Evolutionary conservation across 2,113 vertebrate genomes (phyloP), one percentile per base, ranked within the genome.

Genomic region (Oncorhynchus tshawytscha): DNA sequence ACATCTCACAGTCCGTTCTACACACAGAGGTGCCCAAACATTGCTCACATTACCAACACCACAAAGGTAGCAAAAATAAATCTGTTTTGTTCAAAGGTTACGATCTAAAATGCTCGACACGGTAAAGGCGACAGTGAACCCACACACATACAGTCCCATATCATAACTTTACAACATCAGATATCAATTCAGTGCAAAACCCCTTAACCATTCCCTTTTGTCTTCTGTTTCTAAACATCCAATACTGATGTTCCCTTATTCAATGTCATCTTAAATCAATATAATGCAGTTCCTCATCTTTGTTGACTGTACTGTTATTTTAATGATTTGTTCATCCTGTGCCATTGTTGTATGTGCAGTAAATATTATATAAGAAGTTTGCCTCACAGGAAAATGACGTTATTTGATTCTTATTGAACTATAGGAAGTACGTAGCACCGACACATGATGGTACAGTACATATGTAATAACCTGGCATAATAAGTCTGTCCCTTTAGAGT

Each of bases 41-140:
- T 74, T 81, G 80, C 73, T 75, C 5, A 45, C n/a, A 24, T 39
- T 45, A 73, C 54, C 31, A 5, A 73, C 27, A 76, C 65, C 54
- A 74, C 39, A 39, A 79, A 64, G 9, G 48, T 54, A 75, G 20
- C 39, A 34, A 49, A 66, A 79, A 74, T 31, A 27, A 15, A 62
- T 62, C n/a, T 62, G 25, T 66, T 76, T 48, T 24, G 45, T 69
- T 39, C 27, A 29, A 4, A 67, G 25, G 15, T 39, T 70, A 49
- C 34, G 22, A 70, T 24, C 20, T 48, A 48, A 48, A 70, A 49
- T 24, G 15, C 68, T 48, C 22, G 1, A 25, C 39, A 25, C 11
- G 12, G 68, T 22, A 9, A 67, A 25, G 65, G 25, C 13, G 25
- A 67, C 24, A 66, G 64, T 66, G 25, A 25, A 16, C 64, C 3